Evolutionary conservation across 2,797 vertebrate species (phyloP), one percentile per base, ranked within the genome.

Genomic region (Darevskia nairensis): DNA sequence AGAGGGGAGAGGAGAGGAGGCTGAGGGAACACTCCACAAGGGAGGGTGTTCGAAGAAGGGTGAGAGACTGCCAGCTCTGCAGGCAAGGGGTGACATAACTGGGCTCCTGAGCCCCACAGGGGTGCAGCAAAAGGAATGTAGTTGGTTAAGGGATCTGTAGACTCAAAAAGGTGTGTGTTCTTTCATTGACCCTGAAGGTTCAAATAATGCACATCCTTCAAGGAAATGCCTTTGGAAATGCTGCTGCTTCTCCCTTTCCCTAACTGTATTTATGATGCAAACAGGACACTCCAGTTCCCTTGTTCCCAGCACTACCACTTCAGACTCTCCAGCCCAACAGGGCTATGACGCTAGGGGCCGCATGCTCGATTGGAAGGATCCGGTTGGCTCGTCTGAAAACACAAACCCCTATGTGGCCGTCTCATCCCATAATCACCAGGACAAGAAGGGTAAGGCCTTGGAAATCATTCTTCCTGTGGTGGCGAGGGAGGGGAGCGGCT

Each of bases 361-460:
- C 94, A 97, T 98, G 97, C 97, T 98, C 96, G 97, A 99, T 96
- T 97, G 97, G 96, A 98, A 98, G 97, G 98, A 99, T 92, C 96
- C 96, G 66, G 97, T 97, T 92, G 96, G 96, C 95, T 98, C 97
- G 96, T 97, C 97, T 92, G 98, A 98, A 98, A 98, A 98, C 97
- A 98, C 97, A 96, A 98, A 99, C 95, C 98, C 98, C 94, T 98
- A 98, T 97, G 97, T 98, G 96, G 98, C 98, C 82, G 98, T 98
- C 95, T 98, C 99, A 95, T 98, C 98, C 96, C 98, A 98, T 98
- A 98, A 98, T 96, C 98, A 98, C 96, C 98, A 98, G 92, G 98
- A 98, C 97, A 98, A 98, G 96, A 98, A 98, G 97, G 99, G 99
- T 99, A 99, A 99, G 97, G 99, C 98, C 98, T 99, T 98, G 98